These are phyloP conservation scores for Campylomormyrus tamandua DNA, from an alignment of 2,113 vertebrate genomes.

Conservation along the genomic window DNA sequence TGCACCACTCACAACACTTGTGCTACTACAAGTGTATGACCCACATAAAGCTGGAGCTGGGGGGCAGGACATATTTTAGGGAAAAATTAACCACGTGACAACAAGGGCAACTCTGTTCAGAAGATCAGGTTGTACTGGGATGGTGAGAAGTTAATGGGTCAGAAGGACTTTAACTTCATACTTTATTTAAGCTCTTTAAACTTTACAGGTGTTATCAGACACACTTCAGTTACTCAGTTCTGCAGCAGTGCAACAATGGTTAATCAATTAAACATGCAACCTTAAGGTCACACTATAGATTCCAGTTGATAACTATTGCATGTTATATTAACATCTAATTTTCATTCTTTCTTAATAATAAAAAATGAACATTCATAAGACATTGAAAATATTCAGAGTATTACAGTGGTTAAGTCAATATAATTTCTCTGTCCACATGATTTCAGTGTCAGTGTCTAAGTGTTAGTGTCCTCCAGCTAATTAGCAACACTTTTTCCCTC, in stretches of 20 bases:
- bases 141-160: background rate
- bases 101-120: background rate
- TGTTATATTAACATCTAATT: slow-evolving; percentile 15
- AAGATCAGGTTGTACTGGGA: background rate
- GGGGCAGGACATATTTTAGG: background rate
- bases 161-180: background rate
- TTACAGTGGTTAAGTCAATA: slow-evolving; percentile 39
- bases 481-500: slow-evolving; percentile 72
- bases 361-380: slow-evolving; percentile 8
- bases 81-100: background rate
- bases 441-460: slow-evolving; percentile 36
- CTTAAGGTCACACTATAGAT: slow-evolving; percentile 7
- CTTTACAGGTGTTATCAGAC: background rate
- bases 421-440: slow-evolving; percentile 16
- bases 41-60: background rate
- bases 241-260: background rate
- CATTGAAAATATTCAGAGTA: slow-evolving; percentile 16
- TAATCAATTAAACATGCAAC: background rate
- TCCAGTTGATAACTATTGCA: slow-evolving; percentile 3
- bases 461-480: background rate
- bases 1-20: background rate
- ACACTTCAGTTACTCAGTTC: background rate
- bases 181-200: slow-evolving; percentile 10
- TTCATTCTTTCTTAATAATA: background rate
- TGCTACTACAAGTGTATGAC: background rate